These are phyloP conservation scores for Polydrusus tereticollis DNA, from an alignment of 2,888 invertebrate species.

Conservation along the genomic window DNA sequence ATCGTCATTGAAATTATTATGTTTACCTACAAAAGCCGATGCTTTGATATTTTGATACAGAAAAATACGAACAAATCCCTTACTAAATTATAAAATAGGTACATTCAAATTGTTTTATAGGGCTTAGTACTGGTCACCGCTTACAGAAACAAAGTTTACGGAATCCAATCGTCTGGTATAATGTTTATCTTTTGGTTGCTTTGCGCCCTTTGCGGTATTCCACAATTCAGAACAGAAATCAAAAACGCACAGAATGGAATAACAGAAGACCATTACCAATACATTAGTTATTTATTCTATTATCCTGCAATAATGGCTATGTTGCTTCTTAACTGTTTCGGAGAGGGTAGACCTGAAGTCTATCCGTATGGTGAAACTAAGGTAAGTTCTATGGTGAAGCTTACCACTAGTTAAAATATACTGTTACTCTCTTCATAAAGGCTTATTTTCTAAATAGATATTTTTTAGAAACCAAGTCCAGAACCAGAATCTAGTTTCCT, in stretches of 20 bases:
- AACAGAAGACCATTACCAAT: slow-evolving; percentile 44
- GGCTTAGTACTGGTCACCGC: slow-evolving; percentile 59
- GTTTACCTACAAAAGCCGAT: too few relatives aligned
- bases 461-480: slow-evolving; percentile 49
- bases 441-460: not conserved
- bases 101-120: slow-evolving; percentile 6
- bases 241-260: slow-evolving; percentile 17
- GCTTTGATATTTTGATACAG: too few relatives aligned
- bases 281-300: slow-evolving; percentile 60
- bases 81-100: too few relatives aligned
- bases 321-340: slow-evolving; percentile 63
- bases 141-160: slow-evolving; percentile 67
- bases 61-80: too few relatives aligned
- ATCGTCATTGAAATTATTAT: too few relatives aligned
- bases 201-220: slow-evolving; percentile 63
- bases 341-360: slow-evolving; percentile 60
- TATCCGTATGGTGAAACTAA: slow-evolving; percentile 45
- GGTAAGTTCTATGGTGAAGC: too few relatives aligned
- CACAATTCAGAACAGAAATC: slow-evolving; percentile 50
- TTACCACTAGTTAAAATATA: too few relatives aligned
- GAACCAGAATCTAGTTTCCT: slow-evolving; percentile 52
- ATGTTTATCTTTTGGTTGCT: slow-evolving; percentile 71
- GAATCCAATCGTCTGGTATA: slow-evolving; percentile 70
- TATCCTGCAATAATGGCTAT: slow-evolving; percentile 61
- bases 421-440: not conserved